These are phyloP conservation scores for Brachionus angularis DNA, from an alignment of 1,140 invertebrate species.

Conservation along the genomic window DNA sequence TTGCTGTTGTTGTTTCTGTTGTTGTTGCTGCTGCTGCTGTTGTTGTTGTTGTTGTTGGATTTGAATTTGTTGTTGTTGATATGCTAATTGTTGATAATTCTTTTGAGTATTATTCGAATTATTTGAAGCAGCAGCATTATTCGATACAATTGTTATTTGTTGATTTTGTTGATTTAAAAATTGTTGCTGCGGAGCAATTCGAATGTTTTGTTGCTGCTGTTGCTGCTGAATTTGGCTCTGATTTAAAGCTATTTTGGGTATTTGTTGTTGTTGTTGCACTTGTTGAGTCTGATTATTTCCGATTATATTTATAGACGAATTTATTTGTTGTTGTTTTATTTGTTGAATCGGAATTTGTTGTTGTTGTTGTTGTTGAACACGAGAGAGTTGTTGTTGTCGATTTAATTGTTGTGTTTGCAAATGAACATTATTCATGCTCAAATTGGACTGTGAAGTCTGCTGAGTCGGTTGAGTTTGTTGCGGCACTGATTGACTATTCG, in stretches of 20 bases:
- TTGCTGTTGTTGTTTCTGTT: conserved; percentile 1
- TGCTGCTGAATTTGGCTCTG: no score
- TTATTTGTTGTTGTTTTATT: conserved; percentile 31
- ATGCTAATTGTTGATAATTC: neutral
- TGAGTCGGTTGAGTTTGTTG: neutral
- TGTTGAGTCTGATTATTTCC: neutral
- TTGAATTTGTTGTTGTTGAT: conserved; percentile 25
- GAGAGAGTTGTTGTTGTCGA: conserved; percentile 2
- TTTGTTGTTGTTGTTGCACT: neutral
- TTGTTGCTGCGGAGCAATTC: neutral
- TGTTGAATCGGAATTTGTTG: conserved; percentile 6
- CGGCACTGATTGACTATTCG: no score
- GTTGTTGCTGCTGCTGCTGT: neutral
- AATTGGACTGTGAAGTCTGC: neutral
- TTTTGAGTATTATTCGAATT: neutral
- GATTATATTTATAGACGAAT: no score
- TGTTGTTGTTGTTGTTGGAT: conserved; percentile 5
- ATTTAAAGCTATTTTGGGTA: neutral
- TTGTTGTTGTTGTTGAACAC: neutral
- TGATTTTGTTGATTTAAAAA: neutral
- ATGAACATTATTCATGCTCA: neutral
- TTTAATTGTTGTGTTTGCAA: conserved; percentile 9
- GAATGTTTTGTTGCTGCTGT: conserved; percentile 13
- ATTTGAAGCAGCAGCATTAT: neutral
- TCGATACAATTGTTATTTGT: conserved; percentile 16